Evolutionary conservation across 2,113 vertebrate species (phyloP).

Genomic region (Kobus ellipsiprymnus): DNA sequence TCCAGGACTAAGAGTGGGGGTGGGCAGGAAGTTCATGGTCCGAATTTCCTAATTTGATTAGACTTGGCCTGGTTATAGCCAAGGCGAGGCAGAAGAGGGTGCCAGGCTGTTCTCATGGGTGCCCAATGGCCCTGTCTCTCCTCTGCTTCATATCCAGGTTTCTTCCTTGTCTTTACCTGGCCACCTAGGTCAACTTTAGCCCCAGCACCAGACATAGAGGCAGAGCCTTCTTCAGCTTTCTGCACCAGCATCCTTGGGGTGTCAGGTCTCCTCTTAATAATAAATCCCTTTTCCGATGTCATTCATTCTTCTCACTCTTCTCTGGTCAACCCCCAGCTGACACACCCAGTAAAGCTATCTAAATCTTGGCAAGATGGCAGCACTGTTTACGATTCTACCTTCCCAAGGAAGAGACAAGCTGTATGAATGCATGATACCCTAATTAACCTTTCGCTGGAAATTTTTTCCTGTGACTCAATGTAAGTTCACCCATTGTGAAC

Average conservation of each 20-base stretch:
- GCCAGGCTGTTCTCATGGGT: accelerated
- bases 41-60: neutral
- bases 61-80: neutral
- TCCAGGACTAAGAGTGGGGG: neutral
- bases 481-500: neutral
- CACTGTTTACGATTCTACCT: neutral
- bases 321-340: neutral
- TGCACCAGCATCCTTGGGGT: neutral
- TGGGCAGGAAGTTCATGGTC: neutral
- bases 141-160: neutral
- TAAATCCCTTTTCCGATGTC: too few relatives aligned
- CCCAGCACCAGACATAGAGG: neutral
- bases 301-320: neutral
- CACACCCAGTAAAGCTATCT: accelerated
- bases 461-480: neutral
- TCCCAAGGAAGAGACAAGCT: neutral
- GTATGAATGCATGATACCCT: neutral
- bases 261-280: neutral
- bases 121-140: neutral
- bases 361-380: neutral
- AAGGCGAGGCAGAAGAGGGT: neutral
- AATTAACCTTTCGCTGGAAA: neutral
- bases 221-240: neutral
- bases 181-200: too few relatives aligned
- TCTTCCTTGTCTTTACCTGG: neutral